Conservation (phyloP, 2,888 invertebrate species). For the Lapara coniferarum region DNA sequence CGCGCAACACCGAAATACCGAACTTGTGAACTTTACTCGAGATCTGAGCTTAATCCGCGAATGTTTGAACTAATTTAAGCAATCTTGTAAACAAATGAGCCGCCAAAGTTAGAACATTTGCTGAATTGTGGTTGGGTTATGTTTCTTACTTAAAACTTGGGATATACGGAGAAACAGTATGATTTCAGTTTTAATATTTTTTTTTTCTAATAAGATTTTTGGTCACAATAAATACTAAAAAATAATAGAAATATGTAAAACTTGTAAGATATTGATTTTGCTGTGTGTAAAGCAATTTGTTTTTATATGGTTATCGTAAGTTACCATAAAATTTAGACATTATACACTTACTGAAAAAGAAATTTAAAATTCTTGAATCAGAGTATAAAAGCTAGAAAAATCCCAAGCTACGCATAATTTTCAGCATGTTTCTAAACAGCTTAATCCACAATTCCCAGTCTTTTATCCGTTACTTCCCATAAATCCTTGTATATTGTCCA, state of each 20-base stretch:
- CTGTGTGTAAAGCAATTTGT: no score
- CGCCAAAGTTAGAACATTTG: slow-evolving; percentile 15
- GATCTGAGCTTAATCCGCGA: slow-evolving; percentile 15
- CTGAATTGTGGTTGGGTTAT: slow-evolving; percentile 16
- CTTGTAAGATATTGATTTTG: no score
- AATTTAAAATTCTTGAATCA: no score
- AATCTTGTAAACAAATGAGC: slow-evolving; percentile 23
- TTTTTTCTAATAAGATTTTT: neutral
- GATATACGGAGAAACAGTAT: neutral
- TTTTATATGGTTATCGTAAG: no score
- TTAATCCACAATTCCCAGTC: neutral
- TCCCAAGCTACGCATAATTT: no score
- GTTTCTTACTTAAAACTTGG: slow-evolving; percentile 14
- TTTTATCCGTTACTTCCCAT: neutral
- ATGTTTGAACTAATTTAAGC: slow-evolving; percentile 21
- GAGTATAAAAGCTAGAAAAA: neutral
- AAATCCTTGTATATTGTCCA: no score
- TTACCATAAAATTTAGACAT: no score
- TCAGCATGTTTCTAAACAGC: no score
- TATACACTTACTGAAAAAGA: no score
- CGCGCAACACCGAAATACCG: neutral
- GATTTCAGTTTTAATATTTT: neutral
- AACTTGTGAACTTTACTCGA: slow-evolving; percentile 3
- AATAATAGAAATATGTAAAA: no score
- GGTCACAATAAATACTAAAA: no score